These are phyloP conservation scores for Callospermophilus lateralis DNA, from an alignment of 2,113 vertebrate species.

Conservation along the genomic window DNA sequence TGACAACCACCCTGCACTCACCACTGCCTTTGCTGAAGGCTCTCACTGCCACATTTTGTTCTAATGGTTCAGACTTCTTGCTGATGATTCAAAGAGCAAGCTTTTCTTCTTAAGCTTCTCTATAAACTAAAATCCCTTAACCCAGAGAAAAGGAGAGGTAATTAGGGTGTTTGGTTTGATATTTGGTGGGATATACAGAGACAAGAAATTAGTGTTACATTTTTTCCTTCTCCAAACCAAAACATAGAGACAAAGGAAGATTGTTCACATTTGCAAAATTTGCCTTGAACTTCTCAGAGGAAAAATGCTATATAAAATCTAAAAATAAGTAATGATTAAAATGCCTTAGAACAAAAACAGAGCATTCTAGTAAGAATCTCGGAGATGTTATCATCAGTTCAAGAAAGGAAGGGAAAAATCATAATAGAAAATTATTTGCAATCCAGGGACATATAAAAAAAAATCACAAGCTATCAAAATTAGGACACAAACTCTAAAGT, in stretches of 20 bases:
- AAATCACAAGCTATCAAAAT: not conserved
- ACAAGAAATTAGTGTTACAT: slow-evolving; percentile 39
- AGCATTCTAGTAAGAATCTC: slow-evolving; percentile 48
- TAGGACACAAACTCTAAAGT: slow-evolving; percentile 10
- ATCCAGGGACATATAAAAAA: not conserved
- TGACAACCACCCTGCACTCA: slow-evolving; percentile 65
- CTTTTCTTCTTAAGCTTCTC: not conserved
- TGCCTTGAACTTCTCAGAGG: slow-evolving; percentile 28
- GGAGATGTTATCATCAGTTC: not conserved
- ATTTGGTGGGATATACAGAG: not conserved
- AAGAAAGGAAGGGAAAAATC: slow-evolving; percentile 27
- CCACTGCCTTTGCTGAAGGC: slow-evolving; percentile 68
- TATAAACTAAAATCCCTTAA: slow-evolving; percentile 55
- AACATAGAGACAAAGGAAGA: slow-evolving; percentile 54
- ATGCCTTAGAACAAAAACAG: slow-evolving; percentile 40
- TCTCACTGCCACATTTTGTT: slow-evolving; percentile 60
- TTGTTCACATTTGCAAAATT: slow-evolving; percentile 62
- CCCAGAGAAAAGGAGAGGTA: not conserved
- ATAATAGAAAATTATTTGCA: not conserved
- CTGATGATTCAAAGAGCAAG: slow-evolving; percentile 25
- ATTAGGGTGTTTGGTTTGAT: not conserved
- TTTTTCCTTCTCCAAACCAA: slow-evolving; percentile 62
- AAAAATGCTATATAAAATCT: slow-evolving; percentile 60
- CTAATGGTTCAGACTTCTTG: slow-evolving; percentile 45
- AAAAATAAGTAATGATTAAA: slow-evolving; percentile 67